Conservation (phyloP, 2,797 vertebrate genomes). For the Tiaroga cobitis region DNA sequence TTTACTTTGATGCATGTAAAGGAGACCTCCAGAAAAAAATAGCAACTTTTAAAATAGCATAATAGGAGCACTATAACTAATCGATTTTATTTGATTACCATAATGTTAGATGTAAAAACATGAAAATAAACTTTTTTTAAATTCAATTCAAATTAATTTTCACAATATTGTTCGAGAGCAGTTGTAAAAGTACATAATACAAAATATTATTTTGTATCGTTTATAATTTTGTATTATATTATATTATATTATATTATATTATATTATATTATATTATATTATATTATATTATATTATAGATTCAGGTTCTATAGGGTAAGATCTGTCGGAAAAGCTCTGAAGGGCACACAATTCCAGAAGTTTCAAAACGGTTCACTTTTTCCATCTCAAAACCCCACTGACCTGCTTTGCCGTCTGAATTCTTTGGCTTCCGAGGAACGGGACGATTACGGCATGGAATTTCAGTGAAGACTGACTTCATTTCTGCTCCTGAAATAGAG, state of each 20-base stretch:
- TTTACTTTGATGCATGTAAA: too few relatives aligned
- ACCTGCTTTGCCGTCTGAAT: slow-evolving; percentile 70
- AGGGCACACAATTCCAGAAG: slow-evolving; percentile 58
- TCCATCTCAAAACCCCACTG: slow-evolving; percentile 58
- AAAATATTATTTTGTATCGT: background rate
- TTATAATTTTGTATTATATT: background rate
- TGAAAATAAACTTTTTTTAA: too few relatives aligned
- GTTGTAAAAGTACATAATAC: background rate
- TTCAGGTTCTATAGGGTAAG: background rate
- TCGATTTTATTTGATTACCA: background rate
- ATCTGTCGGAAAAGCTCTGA: slow-evolving; percentile 44
- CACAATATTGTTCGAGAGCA: background rate
- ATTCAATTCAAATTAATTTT: background rate
- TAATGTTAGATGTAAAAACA: background rate
- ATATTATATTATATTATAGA: background rate
- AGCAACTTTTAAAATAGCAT: too few relatives aligned
- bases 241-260: background rate
- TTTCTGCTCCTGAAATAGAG: slow-evolving; percentile 60
- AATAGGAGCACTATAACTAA: background rate
- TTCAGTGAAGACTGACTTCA: slow-evolving; percentile 63
- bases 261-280: slow-evolving; percentile 2
- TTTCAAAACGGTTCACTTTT: slow-evolving; percentile 61
- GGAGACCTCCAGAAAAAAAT: too few relatives aligned
- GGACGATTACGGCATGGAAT: slow-evolving; percentile 80
- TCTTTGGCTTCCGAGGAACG: slow-evolving; percentile 74